These are phyloP conservation scores for Malaclemys terrapin DNA, from an alignment of 2,113 vertebrate species.

Conservation along the genomic window DNA sequence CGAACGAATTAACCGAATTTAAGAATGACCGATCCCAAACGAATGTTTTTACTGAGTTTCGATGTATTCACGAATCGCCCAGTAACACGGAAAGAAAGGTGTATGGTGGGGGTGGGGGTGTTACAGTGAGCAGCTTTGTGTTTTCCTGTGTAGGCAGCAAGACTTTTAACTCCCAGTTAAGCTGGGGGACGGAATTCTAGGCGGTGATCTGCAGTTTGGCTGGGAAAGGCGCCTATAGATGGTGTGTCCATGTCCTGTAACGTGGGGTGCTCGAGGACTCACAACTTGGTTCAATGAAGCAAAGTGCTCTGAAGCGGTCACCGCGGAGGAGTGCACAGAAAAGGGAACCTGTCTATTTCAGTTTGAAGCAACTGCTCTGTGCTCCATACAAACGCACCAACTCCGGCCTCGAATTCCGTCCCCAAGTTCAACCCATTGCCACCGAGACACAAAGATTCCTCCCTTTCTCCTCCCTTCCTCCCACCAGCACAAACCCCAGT, in stretches of 20 bases:
- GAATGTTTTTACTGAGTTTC: not conserved
- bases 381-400: rapidly evolving
- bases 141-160: not conserved
- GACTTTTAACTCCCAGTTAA: not conserved
- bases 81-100: not conserved
- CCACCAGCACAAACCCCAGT: not conserved
- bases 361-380: not conserved
- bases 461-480: not conserved
- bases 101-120: no score
- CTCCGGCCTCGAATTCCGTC: not conserved
- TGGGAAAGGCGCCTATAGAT: not conserved
- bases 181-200: no score
- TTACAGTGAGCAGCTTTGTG: not conserved
- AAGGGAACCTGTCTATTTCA: not conserved
- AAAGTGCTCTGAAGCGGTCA: not conserved
- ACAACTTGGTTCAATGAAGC: no score
- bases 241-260: not conserved
- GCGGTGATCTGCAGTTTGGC: not conserved
- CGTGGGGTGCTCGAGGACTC: no score
- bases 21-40: not conserved
- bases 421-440: not conserved
- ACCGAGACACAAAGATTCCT: not conserved
- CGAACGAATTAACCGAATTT: not conserved
- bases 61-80: not conserved
- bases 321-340: not conserved